Percentiles rank a stretch among this genome's conserved stretches.
phyloP scores from a whole-genome alignment of 2,113 vertebrate species.

The Corythornis cristatus region DNA sequence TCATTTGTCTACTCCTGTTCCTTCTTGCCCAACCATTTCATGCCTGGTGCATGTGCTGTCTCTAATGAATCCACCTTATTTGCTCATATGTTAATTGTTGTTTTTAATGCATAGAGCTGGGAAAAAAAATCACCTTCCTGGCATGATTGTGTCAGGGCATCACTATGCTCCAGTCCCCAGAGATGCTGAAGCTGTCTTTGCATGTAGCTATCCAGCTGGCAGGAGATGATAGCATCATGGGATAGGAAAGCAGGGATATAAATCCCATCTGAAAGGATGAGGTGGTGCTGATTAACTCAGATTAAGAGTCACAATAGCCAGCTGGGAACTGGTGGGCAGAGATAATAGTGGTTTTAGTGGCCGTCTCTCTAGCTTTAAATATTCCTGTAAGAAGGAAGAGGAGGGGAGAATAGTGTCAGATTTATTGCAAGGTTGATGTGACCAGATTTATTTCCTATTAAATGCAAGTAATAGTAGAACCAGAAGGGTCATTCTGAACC shows the following conservation, averaged over 20 bases:
- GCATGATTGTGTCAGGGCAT: background rate
- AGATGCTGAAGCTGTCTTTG: background rate
- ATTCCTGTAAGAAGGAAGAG: background rate
- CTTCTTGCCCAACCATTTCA: background rate
- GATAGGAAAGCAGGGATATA: background rate
- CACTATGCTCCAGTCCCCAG: background rate
- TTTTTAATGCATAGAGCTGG: background rate
- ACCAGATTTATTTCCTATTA: background rate
- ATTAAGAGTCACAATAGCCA: conserved; percentile 28
- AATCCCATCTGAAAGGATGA: conserved; percentile 30
- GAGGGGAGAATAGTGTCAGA: background rate
- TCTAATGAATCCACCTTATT: background rate
- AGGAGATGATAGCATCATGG: background rate
- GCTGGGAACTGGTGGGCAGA: conserved; percentile 30
- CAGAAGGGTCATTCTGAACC: background rate
- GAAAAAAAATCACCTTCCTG: background rate
- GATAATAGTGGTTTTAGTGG: background rate
- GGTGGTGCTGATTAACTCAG: conserved; percentile 9
- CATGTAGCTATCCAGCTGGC: background rate
- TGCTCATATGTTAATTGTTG: background rate
- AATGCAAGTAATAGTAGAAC: background rate
- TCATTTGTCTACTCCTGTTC: background rate
- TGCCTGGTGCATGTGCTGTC: background rate
- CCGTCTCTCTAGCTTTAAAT: background rate
- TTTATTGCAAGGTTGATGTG: background rate